These are phyloP conservation scores for Bos javanicus DNA, from an alignment of 2,113 vertebrate species.

Conservation along the genomic window DNA sequence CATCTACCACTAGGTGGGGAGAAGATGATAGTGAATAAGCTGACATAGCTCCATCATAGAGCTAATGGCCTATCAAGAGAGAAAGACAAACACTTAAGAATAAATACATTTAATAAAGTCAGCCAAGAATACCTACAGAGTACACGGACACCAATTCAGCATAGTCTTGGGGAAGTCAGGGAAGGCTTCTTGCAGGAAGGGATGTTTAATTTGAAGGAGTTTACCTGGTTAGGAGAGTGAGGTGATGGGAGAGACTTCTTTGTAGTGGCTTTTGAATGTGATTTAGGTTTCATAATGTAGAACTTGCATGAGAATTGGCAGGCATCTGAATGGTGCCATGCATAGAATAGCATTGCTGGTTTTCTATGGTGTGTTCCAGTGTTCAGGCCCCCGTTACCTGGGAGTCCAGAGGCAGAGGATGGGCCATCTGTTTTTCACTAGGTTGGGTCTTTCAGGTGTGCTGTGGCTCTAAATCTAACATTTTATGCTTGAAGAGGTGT, in stretches of 20 bases:
- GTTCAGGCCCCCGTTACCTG: not conserved
- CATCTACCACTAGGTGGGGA: not conserved
- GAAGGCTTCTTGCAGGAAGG: not conserved
- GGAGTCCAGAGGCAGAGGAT: not conserved
- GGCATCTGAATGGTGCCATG: not conserved
- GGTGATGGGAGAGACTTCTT: not conserved
- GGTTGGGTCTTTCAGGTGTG: not conserved
- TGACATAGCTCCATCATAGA: not conserved
- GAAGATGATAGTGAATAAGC: not conserved
- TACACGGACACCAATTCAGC: not conserved
- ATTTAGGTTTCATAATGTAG: not conserved
- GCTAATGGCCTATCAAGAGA: not conserved
- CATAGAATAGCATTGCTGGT: fast-evolving
- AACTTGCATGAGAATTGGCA: not conserved
- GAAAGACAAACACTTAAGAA: not conserved
- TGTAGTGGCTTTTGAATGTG: not conserved
- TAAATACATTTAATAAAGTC: not conserved
- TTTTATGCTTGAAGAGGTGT: not conserved
- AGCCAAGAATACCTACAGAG: not conserved
- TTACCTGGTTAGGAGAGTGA: not conserved
- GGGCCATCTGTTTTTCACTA: not conserved
- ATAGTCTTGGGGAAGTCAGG: not conserved
- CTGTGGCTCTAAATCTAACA: not conserved
- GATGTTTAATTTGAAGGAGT: not conserved
- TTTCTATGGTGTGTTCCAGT: not conserved